Evolutionary conservation across 2,797 vertebrate species (phyloP), one percentile per base, ranked within the genome.

Genomic region (Ambastaia sidthimunki): DNA sequence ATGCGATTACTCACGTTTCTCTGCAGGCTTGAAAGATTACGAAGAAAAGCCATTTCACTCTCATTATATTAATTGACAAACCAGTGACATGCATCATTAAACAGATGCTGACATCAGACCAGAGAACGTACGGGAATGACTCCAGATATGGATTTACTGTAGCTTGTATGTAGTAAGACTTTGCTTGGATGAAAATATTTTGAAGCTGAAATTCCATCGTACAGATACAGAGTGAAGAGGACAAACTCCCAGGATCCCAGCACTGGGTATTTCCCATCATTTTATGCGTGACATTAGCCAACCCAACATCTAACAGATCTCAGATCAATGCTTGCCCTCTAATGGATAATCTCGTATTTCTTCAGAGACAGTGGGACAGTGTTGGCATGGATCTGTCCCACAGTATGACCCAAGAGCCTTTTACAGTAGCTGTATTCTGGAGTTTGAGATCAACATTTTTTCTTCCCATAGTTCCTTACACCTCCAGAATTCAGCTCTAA

Each of bases 341-440:
- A 80, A 80, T 74, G 63, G 52, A 80, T 74, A 67, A 50, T 48
- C 71, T 67, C 37, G 68, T 34, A 68, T 74, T 80, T 74, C 78
- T 80, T 63, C 44, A 60, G 78, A 19, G 78, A 74, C 13, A 59
- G 11, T 50, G 11, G 18, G 74, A 52, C 18, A 50, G 50, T 54
- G 41, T 65, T 59, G 52, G 52, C 54, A 15, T 41, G 57, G 16
- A 41, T 65, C 19, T 65, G 48, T 44, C 31, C 57, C 77, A 65
- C 47, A 55, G 69, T 47, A 65, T 31, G 65, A 63, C 13, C 47
- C 28, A 52, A 78, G 59, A 55, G 76, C 55, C 76, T 79, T 79
- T 78, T 31, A 25, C 7, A 23, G 18, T 4, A 82, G 5, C 66
- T 67, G 74, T 82, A 47, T 65, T 52, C 67, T 59, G 75, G 31